phyloP scores from a whole-genome alignment of 2,888 invertebrate genomes.

The Parnassius glacialis region DNA sequence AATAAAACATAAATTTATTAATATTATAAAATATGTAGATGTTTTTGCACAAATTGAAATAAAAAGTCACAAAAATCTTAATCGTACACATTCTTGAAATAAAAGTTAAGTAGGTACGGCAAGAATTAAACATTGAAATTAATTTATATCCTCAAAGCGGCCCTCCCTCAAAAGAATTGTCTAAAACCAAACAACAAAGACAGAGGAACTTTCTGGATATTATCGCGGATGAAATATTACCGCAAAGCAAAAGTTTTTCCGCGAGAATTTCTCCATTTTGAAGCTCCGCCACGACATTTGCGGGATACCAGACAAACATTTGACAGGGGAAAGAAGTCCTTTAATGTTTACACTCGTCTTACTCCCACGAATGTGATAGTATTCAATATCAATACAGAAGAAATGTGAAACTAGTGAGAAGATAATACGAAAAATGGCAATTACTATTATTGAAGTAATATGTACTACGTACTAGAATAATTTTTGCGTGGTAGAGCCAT shows the following conservation, averaged over 20 bases:
- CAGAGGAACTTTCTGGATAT: conserved; percentile 49
- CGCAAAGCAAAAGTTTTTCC: conserved; percentile 53
- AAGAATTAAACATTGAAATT: conserved; percentile 46
- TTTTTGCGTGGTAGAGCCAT: too few relatives aligned
- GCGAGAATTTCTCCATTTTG: conserved; percentile 52
- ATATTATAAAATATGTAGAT: too few relatives aligned
- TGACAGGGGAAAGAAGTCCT: conserved; percentile 58
- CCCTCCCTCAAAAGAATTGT: conserved; percentile 49
- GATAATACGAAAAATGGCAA: too few relatives aligned
- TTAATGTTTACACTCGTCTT: conserved; percentile 38
- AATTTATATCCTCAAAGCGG: conserved; percentile 53
- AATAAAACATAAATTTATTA: too few relatives aligned
- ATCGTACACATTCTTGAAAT: conserved; percentile 16
- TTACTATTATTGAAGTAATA: too few relatives aligned
- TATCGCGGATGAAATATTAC: conserved; percentile 64
- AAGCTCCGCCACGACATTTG: conserved; percentile 63
- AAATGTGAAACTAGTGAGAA: too few relatives aligned
- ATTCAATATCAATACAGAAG: conserved; percentile 10
- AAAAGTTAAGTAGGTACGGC: conserved; percentile 29
- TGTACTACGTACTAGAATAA: too few relatives aligned
- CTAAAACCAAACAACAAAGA: conserved; percentile 61
- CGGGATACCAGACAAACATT: conserved; percentile 61
- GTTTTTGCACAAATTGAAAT: background rate
- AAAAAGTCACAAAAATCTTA: conserved; percentile 1
- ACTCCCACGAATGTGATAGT: conserved; percentile 7